Evolutionary conservation across 2,888 invertebrate genomes (phyloP), one percentile per base, ranked within the genome.

Genomic region (Mayetiola destructor): DNA sequence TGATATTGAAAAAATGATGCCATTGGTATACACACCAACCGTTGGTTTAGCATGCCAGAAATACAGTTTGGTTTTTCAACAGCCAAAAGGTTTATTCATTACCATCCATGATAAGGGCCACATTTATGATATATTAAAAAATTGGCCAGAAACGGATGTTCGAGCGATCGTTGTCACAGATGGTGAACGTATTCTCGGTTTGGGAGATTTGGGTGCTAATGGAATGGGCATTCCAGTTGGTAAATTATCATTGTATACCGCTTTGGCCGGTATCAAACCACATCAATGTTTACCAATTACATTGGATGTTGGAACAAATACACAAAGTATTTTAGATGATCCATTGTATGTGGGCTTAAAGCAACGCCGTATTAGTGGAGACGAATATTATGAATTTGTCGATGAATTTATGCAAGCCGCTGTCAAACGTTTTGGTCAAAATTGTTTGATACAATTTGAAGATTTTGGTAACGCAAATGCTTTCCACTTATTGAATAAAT

Each of bases 211-310:
- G 61, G 99, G 99, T 8, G 93, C 91, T 3, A 87, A 90, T 69
- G 99, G 99, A 12, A 99, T 99, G 95, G 99, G 97, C 61, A 99
- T 99, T 66, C 97, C 99, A 1, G 85, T 96, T 40, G 99, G 99
- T 61, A 99, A 99, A 75, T 76, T 99, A 62, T 82, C 96, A 3
- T 77, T 99, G 9, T 99, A 99, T 76, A 96, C 97, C 4, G 97
- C 96, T 0, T 76, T 99, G 59, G 97, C 93, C 23, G 96, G 95
- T 59, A 90, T 99, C 65, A 91, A 92, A 69, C 99, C 99, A 0
- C 83, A 88, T 63, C 89, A 95, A 72, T 93, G 93, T 68, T 77
- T 99, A 61, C 99, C 99, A 36, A 84, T 99, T 64, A 87, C 90
- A 0, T 75, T 99, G 39, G 80, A 97, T 68, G 94, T 93, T 55